These are phyloP conservation scores for Brachionus plicatilis DNA, from an alignment of 1,140 invertebrate species.

Conservation along the genomic window DNA sequence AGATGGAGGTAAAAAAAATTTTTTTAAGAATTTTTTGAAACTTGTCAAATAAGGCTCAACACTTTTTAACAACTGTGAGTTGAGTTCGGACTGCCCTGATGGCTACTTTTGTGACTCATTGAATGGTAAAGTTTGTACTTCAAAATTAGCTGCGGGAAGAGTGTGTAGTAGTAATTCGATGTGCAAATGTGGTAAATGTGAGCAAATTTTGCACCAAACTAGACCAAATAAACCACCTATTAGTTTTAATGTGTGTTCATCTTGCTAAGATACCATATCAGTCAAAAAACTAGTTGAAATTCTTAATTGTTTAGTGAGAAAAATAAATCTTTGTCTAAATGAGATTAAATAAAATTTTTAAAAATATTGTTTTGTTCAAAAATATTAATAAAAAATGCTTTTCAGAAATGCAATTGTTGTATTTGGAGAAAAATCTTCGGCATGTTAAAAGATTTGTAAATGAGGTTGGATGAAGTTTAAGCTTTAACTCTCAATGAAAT, in stretches of 20 bases:
- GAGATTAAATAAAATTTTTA: background rate
- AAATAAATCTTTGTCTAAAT: background rate
- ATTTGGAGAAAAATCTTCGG: too few species aligned
- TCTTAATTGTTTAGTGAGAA: background rate
- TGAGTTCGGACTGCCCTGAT: background rate
- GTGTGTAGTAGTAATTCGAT: background rate
- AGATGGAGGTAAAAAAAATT: background rate
- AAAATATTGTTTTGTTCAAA: background rate
- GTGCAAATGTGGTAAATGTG: slow-evolving; percentile 16
- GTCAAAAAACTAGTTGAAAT: background rate
- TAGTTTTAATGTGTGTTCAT: background rate
- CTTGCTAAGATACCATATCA: background rate
- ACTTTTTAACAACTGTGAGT: background rate
- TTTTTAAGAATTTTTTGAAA: background rate
- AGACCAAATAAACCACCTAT: slow-evolving; percentile 12
- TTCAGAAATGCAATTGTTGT: too few species aligned
- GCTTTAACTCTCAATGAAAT: too few species aligned
- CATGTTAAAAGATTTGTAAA: too few species aligned
- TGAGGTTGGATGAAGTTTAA: too few species aligned
- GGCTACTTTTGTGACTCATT: background rate
- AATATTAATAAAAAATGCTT: too few species aligned
- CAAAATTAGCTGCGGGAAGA: background rate
- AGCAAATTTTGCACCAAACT: background rate
- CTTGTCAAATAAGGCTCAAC: background rate
- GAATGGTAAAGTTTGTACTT: slow-evolving; percentile 25